Conservation (phyloP, 2,797 vertebrate species). For the Sciurus vulgaris region DNA sequence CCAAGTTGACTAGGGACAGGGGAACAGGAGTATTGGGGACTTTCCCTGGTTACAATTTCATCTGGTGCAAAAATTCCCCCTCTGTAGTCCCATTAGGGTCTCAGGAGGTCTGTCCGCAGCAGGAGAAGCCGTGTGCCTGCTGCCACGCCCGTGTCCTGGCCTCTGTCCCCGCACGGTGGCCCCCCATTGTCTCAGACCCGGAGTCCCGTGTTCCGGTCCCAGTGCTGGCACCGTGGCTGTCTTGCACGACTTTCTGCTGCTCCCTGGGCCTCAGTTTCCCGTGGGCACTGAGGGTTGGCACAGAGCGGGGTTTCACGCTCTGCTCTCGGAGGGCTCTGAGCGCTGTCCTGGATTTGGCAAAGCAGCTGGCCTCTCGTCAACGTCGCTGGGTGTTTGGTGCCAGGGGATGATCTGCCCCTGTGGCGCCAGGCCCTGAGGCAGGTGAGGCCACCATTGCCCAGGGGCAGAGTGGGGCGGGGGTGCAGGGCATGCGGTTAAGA, state of each 20-base stretch:
- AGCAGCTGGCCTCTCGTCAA: neutral
- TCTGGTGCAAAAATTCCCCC: no score
- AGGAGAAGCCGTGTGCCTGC: no score
- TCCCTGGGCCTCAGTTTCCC: neutral
- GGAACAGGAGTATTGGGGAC: no score
- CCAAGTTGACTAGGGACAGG: no score
- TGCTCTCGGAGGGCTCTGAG: neutral
- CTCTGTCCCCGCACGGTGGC: no score
- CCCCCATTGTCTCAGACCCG: neutral
- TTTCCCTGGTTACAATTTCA: no score
- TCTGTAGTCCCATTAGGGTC: no score
- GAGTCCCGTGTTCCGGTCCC: neutral
- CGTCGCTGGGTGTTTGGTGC: fast-evolving
- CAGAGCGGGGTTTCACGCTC: neutral
- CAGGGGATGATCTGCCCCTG: fast-evolving
- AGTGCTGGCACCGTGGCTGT: neutral
- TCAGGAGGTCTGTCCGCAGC: no score
- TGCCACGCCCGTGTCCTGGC: no score
- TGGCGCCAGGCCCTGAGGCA: neutral
- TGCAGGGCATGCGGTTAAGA: fast-evolving
- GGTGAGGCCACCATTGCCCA: neutral
- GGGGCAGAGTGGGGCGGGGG: neutral
- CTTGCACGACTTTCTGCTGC: neutral
- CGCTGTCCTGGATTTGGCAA: neutral
- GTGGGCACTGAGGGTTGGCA: neutral